These are phyloP conservation scores for Castor canadensis DNA, from an alignment of 2,113 vertebrate species.

Conservation along the genomic window DNA sequence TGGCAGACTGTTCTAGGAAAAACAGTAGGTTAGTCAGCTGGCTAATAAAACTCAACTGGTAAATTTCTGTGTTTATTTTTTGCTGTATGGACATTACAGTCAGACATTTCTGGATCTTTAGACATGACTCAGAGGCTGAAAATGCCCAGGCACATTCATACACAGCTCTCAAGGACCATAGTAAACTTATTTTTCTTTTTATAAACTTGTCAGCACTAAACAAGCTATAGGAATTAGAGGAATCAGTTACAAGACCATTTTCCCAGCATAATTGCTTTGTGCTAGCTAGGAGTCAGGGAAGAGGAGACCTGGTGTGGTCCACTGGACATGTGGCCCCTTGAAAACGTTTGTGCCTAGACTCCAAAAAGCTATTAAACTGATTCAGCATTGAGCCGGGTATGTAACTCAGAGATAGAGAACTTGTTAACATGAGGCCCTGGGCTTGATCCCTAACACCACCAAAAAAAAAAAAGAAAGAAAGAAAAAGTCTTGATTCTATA, in stretches of 20 bases:
- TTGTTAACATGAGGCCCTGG: not conserved
- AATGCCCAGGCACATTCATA: conserved; percentile 37
- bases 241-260: not conserved
- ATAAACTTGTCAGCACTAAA: not conserved
- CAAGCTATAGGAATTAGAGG: not conserved
- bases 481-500: not conserved
- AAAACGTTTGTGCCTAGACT: not conserved
- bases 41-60: not conserved
- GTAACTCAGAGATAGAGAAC: not conserved
- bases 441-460: not conserved
- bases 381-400: not conserved
- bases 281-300: not conserved
- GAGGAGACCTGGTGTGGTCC: not conserved
- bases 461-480: not conserved
- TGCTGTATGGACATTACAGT: not conserved
- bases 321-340: not conserved
- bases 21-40: not conserved
- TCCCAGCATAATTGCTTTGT: not conserved
- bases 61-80: conserved; percentile 28
- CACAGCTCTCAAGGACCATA: not conserved
- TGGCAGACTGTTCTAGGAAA: conserved; percentile 39
- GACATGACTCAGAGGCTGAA: conserved; percentile 50
- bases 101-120: conserved; percentile 41
- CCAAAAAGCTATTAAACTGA: not conserved
- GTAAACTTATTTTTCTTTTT: not conserved